Evolutionary conservation across 2,113 vertebrate species (phyloP).

Genomic region (Mus pahari): DNA sequence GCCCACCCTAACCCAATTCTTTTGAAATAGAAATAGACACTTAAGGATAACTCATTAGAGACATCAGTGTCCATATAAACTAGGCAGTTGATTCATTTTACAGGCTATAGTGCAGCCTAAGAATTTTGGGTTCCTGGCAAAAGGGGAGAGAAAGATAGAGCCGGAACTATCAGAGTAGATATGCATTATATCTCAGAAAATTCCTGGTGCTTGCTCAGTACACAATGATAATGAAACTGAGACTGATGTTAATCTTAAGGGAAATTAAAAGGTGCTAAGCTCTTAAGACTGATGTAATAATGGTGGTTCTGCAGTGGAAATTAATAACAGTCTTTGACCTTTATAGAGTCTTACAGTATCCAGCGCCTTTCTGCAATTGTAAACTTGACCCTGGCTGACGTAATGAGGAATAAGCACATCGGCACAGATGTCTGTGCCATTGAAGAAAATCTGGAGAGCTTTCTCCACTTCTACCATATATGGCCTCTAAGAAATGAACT

Average conservation of each 20-base stretch:
- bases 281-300: constrained; percentile 33
- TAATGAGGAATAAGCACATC: neutral
- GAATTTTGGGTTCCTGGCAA: constrained; percentile 28
- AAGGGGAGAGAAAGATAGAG: neutral
- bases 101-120: neutral
- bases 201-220: constrained; percentile 28
- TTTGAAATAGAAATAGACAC: constrained; percentile 8
- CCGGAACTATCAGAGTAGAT: neutral
- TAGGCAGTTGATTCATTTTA: neutral
- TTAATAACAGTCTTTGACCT: constrained; percentile 21
- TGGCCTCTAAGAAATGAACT: neutral
- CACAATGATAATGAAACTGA: neutral
- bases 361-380: neutral
- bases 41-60: neutral
- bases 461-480: neutral
- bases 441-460: too few species aligned
- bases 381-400: neutral
- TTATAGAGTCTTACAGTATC: constrained; percentile 27
- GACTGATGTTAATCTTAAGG: constrained; percentile 43
- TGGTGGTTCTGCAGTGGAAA: constrained; percentile 26
- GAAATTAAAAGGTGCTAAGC: neutral
- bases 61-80: neutral
- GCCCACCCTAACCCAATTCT: neutral
- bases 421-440: neutral
- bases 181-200: neutral